Evolutionary conservation across 2,888 invertebrate genomes (phyloP), one percentile per base, ranked within the genome.

Genomic region (Bugulina stolonifera): DNA sequence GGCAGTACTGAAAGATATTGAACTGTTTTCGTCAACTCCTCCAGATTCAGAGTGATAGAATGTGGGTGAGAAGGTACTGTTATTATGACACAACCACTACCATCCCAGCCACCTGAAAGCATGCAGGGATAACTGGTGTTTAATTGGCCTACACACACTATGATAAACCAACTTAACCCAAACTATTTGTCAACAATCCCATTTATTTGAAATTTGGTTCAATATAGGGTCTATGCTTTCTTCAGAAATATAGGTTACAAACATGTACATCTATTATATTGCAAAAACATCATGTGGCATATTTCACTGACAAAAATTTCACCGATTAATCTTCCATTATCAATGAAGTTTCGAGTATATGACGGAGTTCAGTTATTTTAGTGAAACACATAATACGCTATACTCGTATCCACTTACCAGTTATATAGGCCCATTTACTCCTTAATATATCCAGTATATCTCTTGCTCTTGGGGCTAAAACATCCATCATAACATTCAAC

Each of bases 391-490:
- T 57, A 23, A 18, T 23, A 27, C 23, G 3, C 57, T 14, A 57
- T 10, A n/a, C n/a, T n/a, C n/a, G n/a, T n/a, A n/a, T n/a, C n/a
- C 5, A 72, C 75, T 58, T 74, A 79, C 80, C 80, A 72, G 81
- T 79, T 25, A 81, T 73, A 71, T 76, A 77, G 23, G 79, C 78
- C 32, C 78, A 78, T 72, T 77, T 78, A 72, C 77, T 78, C 73
- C 76, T 75, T 2, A 81, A 75, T 27, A 80, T 76, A 57, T 80
- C 79, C 35, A 79, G 69, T 27, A 81, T 79, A 58, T 80, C 78
- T 35, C 78, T 76, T 72, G 78, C 75, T 35, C 76, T 76, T 23
- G 77, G 72, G 58, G 76, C 81, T 80, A 76, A 34, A 74, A 76
- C 43, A 73, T 27, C 34, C 64, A 64, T 64, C 5, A 5, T 32